Base-by-base conservation (phyloP, 2,888 invertebrate genomes). In the Orchesella flavescens region DNA sequence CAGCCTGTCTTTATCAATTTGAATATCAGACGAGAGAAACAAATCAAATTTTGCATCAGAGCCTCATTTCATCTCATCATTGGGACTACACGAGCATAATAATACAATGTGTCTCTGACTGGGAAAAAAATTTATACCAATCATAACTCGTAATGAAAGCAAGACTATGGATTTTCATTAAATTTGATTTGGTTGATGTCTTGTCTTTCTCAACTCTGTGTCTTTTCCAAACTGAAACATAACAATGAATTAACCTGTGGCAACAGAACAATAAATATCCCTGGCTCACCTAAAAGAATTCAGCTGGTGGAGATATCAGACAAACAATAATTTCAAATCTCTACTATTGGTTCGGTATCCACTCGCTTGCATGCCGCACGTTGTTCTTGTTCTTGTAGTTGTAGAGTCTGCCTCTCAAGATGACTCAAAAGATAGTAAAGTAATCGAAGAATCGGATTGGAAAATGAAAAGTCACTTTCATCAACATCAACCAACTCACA, bases 311-410 rank as follows among this genome's bases (percentile, higher is more conserved):
- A 63, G 63, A 63, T 63, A 23, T 63, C 63, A 71, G 55, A 71
- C 53, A 55, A 55, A 71, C 17, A 71, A 34, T n/a, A 71, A 55
- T 68, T 46, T 68, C 19, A 68, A 49, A 46, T 68, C 68, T 34
- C 34, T 34, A 34, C 7, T 34, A 34, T 68, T 68, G 46, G 46
- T 55, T 55, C 55, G 34, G 24, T 71, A 71, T 24, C 17, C 24
- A 24, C 68, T 49, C 12, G 49, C 12, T 15, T 49, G 49, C 49
- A 49, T 49, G 49, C n/a, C 2, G 49, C 49, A 49, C n/a, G 49
- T 49, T 66, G n/a, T 17, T 17, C 46, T 49, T 49, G n/a, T n/a
- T n/a, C n/a, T n/a, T n/a, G n/a, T n/a, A n/a, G n/a, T n/a, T n/a
- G 19, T 49, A 17, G 13, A 17, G 19, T 10, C 10, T 57, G 19